Base-by-base conservation (phyloP, 2,797 vertebrate genomes). In the Peromyscus melanophrys region DNA sequence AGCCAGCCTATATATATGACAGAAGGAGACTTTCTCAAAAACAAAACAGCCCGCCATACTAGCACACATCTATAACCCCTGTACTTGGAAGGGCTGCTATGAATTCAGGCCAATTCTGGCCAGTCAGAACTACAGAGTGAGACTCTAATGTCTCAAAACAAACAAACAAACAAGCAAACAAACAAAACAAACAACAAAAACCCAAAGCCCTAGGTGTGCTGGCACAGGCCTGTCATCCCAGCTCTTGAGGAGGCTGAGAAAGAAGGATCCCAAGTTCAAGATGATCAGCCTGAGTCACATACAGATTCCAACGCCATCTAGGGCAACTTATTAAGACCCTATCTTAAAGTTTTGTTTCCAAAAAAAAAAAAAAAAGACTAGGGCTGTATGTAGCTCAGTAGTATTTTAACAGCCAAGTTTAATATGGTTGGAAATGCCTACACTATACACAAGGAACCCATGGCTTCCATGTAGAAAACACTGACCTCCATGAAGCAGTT, bases 371-470 rank as follows among this genome's bases (percentile, higher is more conserved):
- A 29, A 2, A 27, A 7, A 43, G 27, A 29, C 5, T 73, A 4
- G 52, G n/a, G 27, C 37, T 88, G 6, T 59, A 57, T 40, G 69
- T 73, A 75, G n/a, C 69, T 88, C 69, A 43, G 31, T 9, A n/a
- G 52, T 59, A 88, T 80, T 95, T 85, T 14, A 89, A 80, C 25
- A 92, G 88, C 25, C 23, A 92, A 34, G 25, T 92, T 77, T 77
- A 71, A 85, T 37, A 31, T 43, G 34, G 10, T 49, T 46, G 34
- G 17, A 65, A 85, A 85, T 55, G 12, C 43, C 25, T 9, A 81
- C 52, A 92, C 10, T 73, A 57, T 6, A 87, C 17, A 92, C 46
- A 83, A 52, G 55, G 85, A 89, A 89, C 12, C 17, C 37, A 37
- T 63, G 21, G 55, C 40, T 75, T 84, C 57, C 73, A 81, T 19